Base-by-base conservation (phyloP, 2,797 vertebrate genomes). In the Galago senegalensis region DNA sequence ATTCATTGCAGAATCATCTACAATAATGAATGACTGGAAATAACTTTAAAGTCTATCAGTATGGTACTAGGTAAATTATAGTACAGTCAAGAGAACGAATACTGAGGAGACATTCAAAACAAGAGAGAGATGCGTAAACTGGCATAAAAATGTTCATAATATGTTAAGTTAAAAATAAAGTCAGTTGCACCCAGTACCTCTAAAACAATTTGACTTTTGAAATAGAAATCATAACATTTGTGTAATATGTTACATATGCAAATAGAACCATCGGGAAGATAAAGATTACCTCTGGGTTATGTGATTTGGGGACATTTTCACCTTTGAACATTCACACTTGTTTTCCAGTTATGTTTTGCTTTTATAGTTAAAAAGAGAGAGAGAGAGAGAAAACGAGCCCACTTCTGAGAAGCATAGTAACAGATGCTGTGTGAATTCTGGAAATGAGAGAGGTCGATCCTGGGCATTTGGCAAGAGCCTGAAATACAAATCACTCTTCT, bases 331-430 rank as follows among this genome's bases (percentile, higher is more conserved):
- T 69, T 77, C 83, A 18, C 89, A 83, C 53, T 91, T 95, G 43
- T 91, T 76, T 92, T 87, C 53, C 60, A 91, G 27, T 92, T 77
- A 86, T 21, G 10, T 40, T 92, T 88, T 93, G 83, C 81, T 88
- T 95, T 93, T 76, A n/a, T 56, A 67, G 53, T 91, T 88, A 67
- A 67, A n/a, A 67, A 31, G 16, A 53, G 49, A 53, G 49, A 53
- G 49, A 53, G 49, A 53, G 46, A 49, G 46, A 49, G 46, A 85
- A 27, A 82, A 95, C 79, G 77, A 75, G 31, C 13, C 56, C 63
- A 12, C 49, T 94, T 93, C 82, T 96, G 87, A 94, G 96, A 87
- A 96, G 90, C 75, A 87, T 12, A 96, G 87, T 84, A 93, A 93
- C 65, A 96, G 93, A 87, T 95, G 96, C 82, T 83, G 49, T 11